Percentiles rank a stretch among this genome's conserved stretches.
Evolutionary conservation across 1,140 invertebrate species (phyloP).

Genomic region (Hylyphantes graminicola): DNA sequence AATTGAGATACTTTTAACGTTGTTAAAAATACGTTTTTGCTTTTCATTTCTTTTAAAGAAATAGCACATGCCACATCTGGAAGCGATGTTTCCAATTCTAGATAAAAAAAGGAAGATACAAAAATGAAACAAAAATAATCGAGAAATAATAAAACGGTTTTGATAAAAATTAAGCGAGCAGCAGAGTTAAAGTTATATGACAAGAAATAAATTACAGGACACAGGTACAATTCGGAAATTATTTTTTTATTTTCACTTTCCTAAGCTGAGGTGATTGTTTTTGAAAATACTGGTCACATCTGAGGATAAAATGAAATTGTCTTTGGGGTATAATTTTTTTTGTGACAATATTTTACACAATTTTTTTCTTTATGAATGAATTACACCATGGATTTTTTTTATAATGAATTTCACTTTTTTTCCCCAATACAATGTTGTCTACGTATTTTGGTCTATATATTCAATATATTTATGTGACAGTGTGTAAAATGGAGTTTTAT

Average conservation of each 20-base stretch:
- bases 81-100: slow-evolving; percentile 31
- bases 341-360: slow-evolving; percentile 19
- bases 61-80: slow-evolving; percentile 6
- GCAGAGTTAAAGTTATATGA: neutral
- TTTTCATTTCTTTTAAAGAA: too few species aligned
- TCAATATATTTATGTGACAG: too few species aligned
- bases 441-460: too few species aligned
- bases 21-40: too few species aligned
- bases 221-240: slow-evolving; percentile 12
- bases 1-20: too few species aligned
- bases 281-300: slow-evolving; percentile 41
- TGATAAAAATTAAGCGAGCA: slow-evolving; percentile 1
- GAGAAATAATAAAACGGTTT: slow-evolving; percentile 1
- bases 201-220: slow-evolving; percentile 18
- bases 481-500: too few species aligned
- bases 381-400: too few species aligned
- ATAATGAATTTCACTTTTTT: too few species aligned
- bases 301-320: slow-evolving; percentile 54
- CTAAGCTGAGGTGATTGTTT: slow-evolving; percentile 45
- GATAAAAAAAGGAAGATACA: slow-evolving; percentile 27
- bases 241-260: slow-evolving; percentile 37
- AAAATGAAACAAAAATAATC: slow-evolving; percentile 33
- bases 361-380: neutral
- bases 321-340: slow-evolving; percentile 55
- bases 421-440: too few species aligned